These are phyloP conservation scores for Indicator indicator DNA, from an alignment of 2,113 vertebrate species.

Conservation along the genomic window DNA sequence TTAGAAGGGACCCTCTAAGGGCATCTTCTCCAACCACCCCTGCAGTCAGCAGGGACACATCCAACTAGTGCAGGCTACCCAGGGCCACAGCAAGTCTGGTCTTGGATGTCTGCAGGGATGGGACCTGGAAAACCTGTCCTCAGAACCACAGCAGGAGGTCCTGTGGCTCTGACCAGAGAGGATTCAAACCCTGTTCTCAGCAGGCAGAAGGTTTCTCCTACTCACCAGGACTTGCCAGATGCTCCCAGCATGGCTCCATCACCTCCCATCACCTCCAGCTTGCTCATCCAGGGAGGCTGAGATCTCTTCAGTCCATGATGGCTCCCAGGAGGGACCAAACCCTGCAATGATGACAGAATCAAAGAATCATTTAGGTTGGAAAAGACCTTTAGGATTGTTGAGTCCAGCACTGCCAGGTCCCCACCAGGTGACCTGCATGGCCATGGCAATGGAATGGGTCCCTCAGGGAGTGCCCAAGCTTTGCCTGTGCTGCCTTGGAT, in stretches of 20 bases:
- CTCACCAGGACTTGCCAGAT: rapidly evolving
- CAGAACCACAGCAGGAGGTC: background rate
- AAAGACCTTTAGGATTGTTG: background rate
- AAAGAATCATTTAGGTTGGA: background rate
- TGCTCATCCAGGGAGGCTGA: background rate
- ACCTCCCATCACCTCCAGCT: rapidly evolving
- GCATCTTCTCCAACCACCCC: too few species aligned
- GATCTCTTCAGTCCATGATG: rapidly evolving
- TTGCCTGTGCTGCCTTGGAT: too few species aligned
- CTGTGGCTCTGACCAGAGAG: rapidly evolving
- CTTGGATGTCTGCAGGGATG: too few species aligned
- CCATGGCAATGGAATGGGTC: too few species aligned
- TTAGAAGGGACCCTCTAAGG: too few species aligned
- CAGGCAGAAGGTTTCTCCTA: background rate
- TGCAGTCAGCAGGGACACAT: too few species aligned
- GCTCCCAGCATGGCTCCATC: background rate
- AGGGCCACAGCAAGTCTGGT: too few species aligned
- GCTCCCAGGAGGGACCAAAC: background rate
- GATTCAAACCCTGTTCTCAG: background rate
- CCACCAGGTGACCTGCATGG: too few species aligned
- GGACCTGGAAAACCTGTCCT: too few species aligned
- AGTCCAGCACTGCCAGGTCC: too few species aligned
- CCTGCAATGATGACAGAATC: background rate
- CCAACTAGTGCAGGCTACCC: too few species aligned
- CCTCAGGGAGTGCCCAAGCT: too few species aligned